Conservation (phyloP, 2,888 invertebrate species). For the Cylloceria caligata region DNA sequence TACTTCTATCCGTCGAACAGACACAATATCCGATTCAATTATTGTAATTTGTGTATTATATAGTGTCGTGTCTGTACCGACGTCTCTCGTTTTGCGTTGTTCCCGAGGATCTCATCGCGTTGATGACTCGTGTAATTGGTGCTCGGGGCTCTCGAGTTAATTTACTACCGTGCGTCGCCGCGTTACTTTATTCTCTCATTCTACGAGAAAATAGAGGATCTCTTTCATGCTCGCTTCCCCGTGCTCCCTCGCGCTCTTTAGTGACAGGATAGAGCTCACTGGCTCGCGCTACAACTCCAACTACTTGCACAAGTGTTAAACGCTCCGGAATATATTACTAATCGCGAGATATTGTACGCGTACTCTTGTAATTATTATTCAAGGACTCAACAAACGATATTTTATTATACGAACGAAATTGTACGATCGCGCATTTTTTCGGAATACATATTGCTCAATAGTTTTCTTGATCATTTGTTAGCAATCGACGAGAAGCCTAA, state of each 20-base stretch:
- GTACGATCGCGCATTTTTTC: slow-evolving; percentile 20
- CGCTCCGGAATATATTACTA: slow-evolving; percentile 49
- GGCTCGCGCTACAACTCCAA: slow-evolving; percentile 10
- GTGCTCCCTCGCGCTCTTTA: background rate
- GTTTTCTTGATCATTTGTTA: slow-evolving; percentile 23
- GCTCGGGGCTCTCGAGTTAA: slow-evolving; percentile 25
- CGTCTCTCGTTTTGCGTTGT: slow-evolving; percentile 31
- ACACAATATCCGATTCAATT: slow-evolving; percentile 31
- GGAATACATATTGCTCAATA: slow-evolving; percentile 22
- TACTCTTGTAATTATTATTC: slow-evolving; percentile 59
- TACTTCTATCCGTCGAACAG: background rate
- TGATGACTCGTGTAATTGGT: slow-evolving; percentile 20
- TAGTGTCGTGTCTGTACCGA: background rate
- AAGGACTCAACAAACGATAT: slow-evolving; percentile 44
- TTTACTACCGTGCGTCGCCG: slow-evolving; percentile 30
- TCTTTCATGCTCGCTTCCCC: slow-evolving; percentile 17
- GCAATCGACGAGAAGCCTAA: slow-evolving; percentile 14
- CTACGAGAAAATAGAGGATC: slow-evolving; percentile 16
- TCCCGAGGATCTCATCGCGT: slow-evolving; percentile 20
- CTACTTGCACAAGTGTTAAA: slow-evolving; percentile 38
- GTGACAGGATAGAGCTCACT: slow-evolving; percentile 15
- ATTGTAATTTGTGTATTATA: slow-evolving; percentile 29
- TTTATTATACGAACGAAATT: slow-evolving; percentile 42
- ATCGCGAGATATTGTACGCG: slow-evolving; percentile 42
- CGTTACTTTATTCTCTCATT: slow-evolving; percentile 33